Evolutionary conservation across 2,113 vertebrate species (phyloP).

Genomic region (Pelodiscus sinensis): DNA sequence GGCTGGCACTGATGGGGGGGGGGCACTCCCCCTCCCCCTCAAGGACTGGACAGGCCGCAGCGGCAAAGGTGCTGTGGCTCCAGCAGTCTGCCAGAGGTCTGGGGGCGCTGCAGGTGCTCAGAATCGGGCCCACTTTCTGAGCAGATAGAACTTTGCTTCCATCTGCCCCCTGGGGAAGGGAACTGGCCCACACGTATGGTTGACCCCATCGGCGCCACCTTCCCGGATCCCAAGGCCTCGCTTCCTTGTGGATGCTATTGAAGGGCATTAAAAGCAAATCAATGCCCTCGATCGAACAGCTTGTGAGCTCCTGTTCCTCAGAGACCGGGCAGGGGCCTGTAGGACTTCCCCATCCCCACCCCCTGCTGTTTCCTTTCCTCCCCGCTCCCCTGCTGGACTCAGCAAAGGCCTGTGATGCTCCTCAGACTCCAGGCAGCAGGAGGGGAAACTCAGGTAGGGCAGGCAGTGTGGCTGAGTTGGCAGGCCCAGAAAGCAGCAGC

Average conservation of each 20-base stretch:
- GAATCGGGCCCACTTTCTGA: background rate
- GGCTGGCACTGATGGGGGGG: background rate
- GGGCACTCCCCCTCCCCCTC: background rate
- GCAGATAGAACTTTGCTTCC: background rate
- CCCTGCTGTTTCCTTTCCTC: background rate
- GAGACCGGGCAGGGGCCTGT: background rate
- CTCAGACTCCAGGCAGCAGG: background rate
- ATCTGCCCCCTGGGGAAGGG: background rate
- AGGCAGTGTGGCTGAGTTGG: slow-evolving; percentile 7
- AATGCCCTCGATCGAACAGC: background rate
- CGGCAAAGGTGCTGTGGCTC: background rate
- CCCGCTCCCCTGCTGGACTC: background rate
- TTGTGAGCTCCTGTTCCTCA: slow-evolving; percentile 28
- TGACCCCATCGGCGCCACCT: background rate
- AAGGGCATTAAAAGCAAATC: slow-evolving; percentile 24
- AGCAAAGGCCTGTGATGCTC: background rate
- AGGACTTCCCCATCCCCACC: background rate
- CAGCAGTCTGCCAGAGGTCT: background rate
- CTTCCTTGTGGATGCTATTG: background rate
- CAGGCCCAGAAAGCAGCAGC: background rate
- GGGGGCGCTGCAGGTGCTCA: background rate
- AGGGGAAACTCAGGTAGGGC: slow-evolving; percentile 44
- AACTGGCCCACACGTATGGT: background rate
- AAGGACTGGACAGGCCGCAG: background rate
- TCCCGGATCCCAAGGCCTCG: background rate